Percentiles rank a stretch among this genome's conserved stretches.
Evolutionary conservation across 2,797 vertebrate genomes (phyloP).

Genomic region (Australoheros facetus): DNA sequence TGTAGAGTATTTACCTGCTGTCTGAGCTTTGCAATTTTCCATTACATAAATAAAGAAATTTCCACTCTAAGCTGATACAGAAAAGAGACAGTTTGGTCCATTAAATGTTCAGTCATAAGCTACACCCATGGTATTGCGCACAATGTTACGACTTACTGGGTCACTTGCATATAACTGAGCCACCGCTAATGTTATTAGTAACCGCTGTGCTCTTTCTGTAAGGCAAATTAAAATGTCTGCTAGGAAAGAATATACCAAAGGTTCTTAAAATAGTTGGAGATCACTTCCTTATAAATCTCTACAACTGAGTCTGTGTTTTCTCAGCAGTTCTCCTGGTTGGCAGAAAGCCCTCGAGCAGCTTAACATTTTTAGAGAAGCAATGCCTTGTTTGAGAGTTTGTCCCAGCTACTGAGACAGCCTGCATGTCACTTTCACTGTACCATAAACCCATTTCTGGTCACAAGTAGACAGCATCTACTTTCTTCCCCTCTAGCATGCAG

Average conservation of each 20-base stretch:
- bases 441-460: constrained; percentile 14
- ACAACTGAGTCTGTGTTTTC: background rate
- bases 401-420: background rate
- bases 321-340: background rate
- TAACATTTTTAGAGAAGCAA: constrained; percentile 18
- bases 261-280: constrained; percentile 6
- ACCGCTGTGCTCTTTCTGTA: background rate
- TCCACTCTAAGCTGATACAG: background rate
- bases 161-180: background rate
- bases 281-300: background rate
- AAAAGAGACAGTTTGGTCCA: background rate
- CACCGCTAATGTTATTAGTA: background rate
- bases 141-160: background rate
- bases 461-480: constrained; percentile 7
- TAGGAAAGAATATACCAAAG: background rate
- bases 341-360: constrained; percentile 1
- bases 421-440: background rate
- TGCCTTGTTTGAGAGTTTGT: constrained; percentile 20
- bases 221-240: background rate
- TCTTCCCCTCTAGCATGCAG: constrained; percentile 4
- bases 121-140: background rate
- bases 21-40: background rate
- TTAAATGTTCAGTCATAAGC: background rate
- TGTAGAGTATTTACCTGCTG: background rate
- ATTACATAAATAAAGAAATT: background rate